Evolutionary conservation across 1,140 invertebrate species (phyloP).

Genomic region (Laupala kohalensis): DNA sequence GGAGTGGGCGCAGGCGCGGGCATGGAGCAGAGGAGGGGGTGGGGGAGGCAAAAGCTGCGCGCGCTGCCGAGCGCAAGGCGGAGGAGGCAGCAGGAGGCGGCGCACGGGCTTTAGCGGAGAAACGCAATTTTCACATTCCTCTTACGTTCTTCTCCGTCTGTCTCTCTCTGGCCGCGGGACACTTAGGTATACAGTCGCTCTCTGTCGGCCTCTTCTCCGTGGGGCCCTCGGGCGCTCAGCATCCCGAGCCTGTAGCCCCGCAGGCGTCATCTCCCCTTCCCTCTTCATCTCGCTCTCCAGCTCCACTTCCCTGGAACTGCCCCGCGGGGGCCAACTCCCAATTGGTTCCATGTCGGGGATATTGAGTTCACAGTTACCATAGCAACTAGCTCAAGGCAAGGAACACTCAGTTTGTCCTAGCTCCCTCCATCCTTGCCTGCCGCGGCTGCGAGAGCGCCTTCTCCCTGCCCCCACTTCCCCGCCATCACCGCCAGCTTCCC

Average conservation of each 20-base stretch:
- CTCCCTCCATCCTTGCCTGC: slow-evolving; percentile 11
- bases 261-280: slow-evolving; percentile 1
- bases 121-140: slow-evolving; percentile 12
- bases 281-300: slow-evolving; percentile 14
- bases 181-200: slow-evolving; percentile 9
- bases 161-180: slow-evolving; percentile 13
- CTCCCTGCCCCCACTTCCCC: slow-evolving; percentile 5
- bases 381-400: slow-evolving; percentile 28
- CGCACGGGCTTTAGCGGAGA: neutral
- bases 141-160: slow-evolving; percentile 7
- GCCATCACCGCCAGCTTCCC: too few relatives aligned
- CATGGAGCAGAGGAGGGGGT: too few relatives aligned
- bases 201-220: slow-evolving; percentile 14
- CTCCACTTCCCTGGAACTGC: slow-evolving; percentile 9
- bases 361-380: slow-evolving; percentile 45
- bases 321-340: slow-evolving; percentile 17
- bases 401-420: slow-evolving; percentile 18
- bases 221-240: slow-evolving; percentile 6
- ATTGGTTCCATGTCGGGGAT: slow-evolving; percentile 31
- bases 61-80: neutral
- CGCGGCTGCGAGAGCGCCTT: slow-evolving; percentile 1
- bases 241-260: slow-evolving; percentile 4
- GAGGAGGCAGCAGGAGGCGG: neutral
- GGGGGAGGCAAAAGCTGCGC: too few relatives aligned
- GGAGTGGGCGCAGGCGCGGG: too few relatives aligned